Evolutionary conservation across 2,888 invertebrate genomes (phyloP), one percentile per base, ranked within the genome.

Genomic region (Coremacera marginata): DNA sequence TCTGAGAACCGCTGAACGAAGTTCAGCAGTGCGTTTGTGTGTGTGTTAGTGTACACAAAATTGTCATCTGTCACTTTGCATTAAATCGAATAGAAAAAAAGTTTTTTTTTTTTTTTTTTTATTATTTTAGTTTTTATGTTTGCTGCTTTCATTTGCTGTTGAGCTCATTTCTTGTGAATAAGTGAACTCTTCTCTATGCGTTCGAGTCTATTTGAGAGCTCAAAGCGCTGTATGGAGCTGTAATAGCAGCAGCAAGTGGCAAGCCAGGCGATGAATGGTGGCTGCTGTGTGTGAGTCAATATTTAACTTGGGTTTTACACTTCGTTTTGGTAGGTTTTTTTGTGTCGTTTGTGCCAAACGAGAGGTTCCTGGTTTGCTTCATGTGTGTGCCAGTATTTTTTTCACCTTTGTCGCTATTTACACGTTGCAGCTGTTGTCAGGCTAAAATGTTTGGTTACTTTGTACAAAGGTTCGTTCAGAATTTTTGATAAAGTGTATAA

Each of bases 31-130:
- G 22, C 19, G 11, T 67, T 2, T 22, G 62, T 62, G 31, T 31
- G 8, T 63, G 22, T 22, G 44, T 49, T 44, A 3, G 63, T 67
- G 55, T 65, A 22, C 27, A 62, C 65, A 76, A 77, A 76, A 79
- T 51, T 79, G 79, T 80, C 80, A 80, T 80, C 80, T 80, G 78
- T 80, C 79, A 79, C 73, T 73, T 80, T 55, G 75, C 55, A 77
- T 79, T 77, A 80, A 77, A 75, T 77, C 44, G 44, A 44, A 44
- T 44, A 44, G 78, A 77, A 52, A 78, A 37, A 71, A 75, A 37
- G 70, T 72, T 77, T 75, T 67, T 75, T 72, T 78, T 77, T 55
- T 79, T 81, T 78, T 75, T 31, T 67, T 75, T n/a, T 71, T 62
- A 34, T 52, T 44, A 60, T 55, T 37, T 68, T 67, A 19, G 60